Evolutionary conservation across 2,113 vertebrate species (phyloP), one percentile per base, ranked within the genome.

Genomic region (Vulpes vulpes): DNA sequence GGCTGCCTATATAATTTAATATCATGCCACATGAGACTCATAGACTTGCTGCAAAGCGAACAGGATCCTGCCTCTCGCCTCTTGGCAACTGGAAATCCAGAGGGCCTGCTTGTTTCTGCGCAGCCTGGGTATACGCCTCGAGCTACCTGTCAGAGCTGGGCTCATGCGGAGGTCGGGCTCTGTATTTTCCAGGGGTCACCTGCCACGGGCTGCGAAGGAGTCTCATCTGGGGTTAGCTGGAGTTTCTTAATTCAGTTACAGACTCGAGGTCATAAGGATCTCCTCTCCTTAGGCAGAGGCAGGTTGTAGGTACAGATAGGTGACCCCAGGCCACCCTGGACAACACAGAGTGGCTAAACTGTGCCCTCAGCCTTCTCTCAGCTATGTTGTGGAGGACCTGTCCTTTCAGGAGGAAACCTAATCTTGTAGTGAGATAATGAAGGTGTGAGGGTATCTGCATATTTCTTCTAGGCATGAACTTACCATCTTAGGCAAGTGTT

Each of bases 1-100:
- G 98, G 98, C 99, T 98, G 99, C 98, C 98, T 98, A 98, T 98
- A 99, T 99, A 99, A 99, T 99, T 99, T 99, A 99, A 99, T 99
- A 99, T 98, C 97, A 98, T 98, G 98, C 99, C 99, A 99, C 99
- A 99, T 95, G 99, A 99, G 99, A 99, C 98, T 99, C 98, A 89
- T 89, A 98, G 98, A 98, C 98, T 98, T 98, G 99, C 99, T 98
- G 98, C 98, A 98, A 98, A 99, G 98, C 98, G 97, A 98, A 98
- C 98, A 84, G 98, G 98, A 98, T 81, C 98, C 98, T 98, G 98
- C 98, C 97, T 98, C 98, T 95, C 43, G 94, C 98, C 97, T 98
- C 98, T 96, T 96, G 97, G 96, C 96, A 98, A 98, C 97, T 94
- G 89, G 96, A 38, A 78, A 92, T 97, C 95, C 91, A 95, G 85